Conservation (phyloP, 1,140 invertebrate species). For the Conus ventricosus region DNA sequence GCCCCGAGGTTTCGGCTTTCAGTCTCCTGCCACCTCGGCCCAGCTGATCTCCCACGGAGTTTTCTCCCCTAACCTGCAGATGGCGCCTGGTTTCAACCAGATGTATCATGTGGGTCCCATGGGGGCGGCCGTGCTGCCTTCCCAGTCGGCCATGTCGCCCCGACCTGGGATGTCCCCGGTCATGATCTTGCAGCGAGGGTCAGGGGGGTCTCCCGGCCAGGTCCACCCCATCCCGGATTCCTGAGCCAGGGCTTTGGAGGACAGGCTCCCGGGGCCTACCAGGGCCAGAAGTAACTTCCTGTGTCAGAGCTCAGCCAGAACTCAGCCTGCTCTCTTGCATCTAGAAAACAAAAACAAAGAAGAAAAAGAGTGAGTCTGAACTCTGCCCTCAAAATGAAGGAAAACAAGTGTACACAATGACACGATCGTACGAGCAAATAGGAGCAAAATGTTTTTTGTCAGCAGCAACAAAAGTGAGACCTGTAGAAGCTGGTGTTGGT, state of each 20-base stretch:
- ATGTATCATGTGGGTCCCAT: slow-evolving; percentile 44
- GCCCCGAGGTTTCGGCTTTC: not conserved
- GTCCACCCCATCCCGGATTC: slow-evolving; percentile 37
- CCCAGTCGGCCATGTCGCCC: slow-evolving; percentile 10
- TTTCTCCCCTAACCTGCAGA: not conserved
- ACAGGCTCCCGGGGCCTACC: not conserved
- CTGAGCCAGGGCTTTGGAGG: slow-evolving; percentile 26
- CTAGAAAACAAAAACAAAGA: too few species aligned
- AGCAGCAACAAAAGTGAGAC: too few species aligned
- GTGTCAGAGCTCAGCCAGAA: not conserved
- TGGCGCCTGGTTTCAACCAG: slow-evolving; percentile 36
- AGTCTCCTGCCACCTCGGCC: slow-evolving; percentile 17
- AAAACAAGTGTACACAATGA: too few species aligned
- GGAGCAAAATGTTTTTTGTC: too few species aligned
- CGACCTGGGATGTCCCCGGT: slow-evolving; percentile 50
- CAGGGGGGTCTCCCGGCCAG: slow-evolving; percentile 27
- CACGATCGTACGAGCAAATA: too few species aligned
- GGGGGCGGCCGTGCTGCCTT: slow-evolving; percentile 34
- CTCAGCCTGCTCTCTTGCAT: too few species aligned
- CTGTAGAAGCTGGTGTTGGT: too few species aligned
- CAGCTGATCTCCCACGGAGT: not conserved
- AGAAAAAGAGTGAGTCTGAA: too few species aligned
- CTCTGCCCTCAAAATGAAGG: too few species aligned
- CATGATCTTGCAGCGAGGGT: slow-evolving; percentile 59
- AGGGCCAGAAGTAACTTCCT: not conserved